Evolutionary conservation across 2,113 vertebrate genomes (phyloP).

Genomic region (Siphamia tubifer): DNA sequence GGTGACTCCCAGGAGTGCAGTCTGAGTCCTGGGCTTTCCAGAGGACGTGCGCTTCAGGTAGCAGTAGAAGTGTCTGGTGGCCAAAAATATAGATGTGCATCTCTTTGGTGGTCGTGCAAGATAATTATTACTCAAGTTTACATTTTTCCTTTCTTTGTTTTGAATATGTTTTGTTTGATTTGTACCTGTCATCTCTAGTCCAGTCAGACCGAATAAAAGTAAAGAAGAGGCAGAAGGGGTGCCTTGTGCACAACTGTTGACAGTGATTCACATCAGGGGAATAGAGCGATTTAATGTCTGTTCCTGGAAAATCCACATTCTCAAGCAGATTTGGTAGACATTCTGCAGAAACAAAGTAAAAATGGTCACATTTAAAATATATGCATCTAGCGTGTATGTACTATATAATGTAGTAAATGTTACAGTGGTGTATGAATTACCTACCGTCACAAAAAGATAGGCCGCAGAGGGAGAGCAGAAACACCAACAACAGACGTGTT

Average conservation of each 20-base stretch:
- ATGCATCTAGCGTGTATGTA: too few species aligned
- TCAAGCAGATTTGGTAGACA: slow-evolving; percentile 15
- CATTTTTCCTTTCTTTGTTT: neutral
- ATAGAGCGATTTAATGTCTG: slow-evolving; percentile 43
- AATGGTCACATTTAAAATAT: neutral
- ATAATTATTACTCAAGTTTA: neutral
- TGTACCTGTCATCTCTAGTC: slow-evolving; percentile 53
- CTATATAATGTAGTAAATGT: too few species aligned
- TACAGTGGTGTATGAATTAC: slow-evolving; percentile 11
- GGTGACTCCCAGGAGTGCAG: slow-evolving; percentile 31
- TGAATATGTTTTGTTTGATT: too few species aligned
- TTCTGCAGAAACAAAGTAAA: slow-evolving; percentile 6
- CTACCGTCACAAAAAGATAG: slow-evolving; percentile 54
- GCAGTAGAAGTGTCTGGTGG: slow-evolving; percentile 60
- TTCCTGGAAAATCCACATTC: slow-evolving; percentile 60
- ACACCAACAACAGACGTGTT: neutral
- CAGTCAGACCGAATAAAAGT: slow-evolving; percentile 49
- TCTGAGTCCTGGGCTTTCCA: neutral
- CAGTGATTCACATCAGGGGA: slow-evolving; percentile 62
- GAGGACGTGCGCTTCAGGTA: slow-evolving; percentile 55
- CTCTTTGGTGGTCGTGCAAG: too few species aligned
- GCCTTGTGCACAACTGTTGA: slow-evolving; percentile 67
- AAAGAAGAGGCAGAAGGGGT: slow-evolving; percentile 66
- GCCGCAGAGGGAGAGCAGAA: slow-evolving; percentile 32
- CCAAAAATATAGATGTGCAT: too few species aligned